Percentiles rank a stretch among this genome's conserved stretches.
These are phyloP conservation scores for Tursiops truncatus DNA, from an alignment of 2,113 vertebrate genomes.

Conservation along the genomic window DNA sequence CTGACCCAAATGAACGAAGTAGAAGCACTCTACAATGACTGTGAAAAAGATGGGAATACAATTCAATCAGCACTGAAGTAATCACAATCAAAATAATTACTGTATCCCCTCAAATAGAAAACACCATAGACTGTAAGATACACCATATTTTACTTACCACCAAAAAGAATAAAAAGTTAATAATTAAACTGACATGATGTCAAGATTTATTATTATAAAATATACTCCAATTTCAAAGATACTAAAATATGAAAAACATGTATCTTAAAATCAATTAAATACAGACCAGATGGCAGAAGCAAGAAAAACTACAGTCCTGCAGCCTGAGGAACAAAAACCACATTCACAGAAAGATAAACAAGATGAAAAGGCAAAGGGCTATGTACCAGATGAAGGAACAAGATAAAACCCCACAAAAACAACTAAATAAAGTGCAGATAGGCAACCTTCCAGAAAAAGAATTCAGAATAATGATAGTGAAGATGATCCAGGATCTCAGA, in stretches of 20 bases:
- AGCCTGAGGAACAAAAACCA: too few relatives aligned
- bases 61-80: conserved; percentile 21
- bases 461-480: too few relatives aligned
- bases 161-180: conserved; percentile 16
- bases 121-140: neutral
- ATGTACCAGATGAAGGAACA: too few relatives aligned
- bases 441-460: too few relatives aligned
- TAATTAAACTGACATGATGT: neutral
- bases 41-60: neutral
- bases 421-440: too few relatives aligned
- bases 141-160: conserved; percentile 4
- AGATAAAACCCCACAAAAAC: too few relatives aligned
- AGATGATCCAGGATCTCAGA: too few relatives aligned
- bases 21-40: neutral
- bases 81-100: conserved; percentile 38
- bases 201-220: conserved; percentile 28
- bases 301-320: too few relatives aligned
- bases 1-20: conserved; percentile 6
- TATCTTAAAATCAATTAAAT: conserved; percentile 30
- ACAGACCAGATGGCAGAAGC: neutral
- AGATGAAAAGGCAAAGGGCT: too few relatives aligned
- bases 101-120: neutral
- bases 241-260: conserved; percentile 35
- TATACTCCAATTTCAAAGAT: conserved; percentile 11
- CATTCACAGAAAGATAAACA: too few relatives aligned